Evolutionary conservation across 92 coral and sea anemone genomes (phyloP).

Genomic region (Scolanthus callimorphus): DNA sequence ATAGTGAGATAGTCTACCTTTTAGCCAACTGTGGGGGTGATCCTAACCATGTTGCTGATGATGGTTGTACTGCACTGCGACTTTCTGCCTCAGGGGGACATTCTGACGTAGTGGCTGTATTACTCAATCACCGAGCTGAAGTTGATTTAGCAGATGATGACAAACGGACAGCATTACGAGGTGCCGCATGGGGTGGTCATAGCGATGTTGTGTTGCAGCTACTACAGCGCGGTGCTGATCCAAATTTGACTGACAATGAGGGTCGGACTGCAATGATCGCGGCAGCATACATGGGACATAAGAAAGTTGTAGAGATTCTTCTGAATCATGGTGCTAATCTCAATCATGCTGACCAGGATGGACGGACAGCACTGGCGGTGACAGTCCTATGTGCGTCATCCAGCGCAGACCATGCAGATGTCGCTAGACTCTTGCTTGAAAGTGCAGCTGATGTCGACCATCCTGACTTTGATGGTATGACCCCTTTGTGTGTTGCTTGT

Average conservation of each 20-base stretch:
- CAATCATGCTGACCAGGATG: constrained; percentile 95
- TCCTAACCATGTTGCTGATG: constrained; percentile 76
- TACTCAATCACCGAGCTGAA: constrained; percentile 79
- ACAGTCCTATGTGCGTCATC: constrained; percentile 81
- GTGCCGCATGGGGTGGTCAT: constrained; percentile 99
- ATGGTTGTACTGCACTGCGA: constrained; percentile 93
- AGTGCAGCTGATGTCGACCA: constrained; percentile 78
- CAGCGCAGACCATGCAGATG: constrained; percentile 76
- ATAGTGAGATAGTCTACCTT: constrained; percentile 82
- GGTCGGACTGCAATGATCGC: constrained; percentile 97
- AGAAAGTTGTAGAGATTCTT: constrained; percentile 74
- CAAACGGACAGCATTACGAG: constrained; percentile 91
- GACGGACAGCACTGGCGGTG: constrained; percentile 93
- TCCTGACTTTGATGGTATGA: constrained; percentile 96
- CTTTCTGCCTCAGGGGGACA: constrained; percentile 95
- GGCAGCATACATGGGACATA: constrained; percentile 95
- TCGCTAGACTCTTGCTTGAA: constrained; percentile 61
- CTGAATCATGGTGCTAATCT: constrained; percentile 83
- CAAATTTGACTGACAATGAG: constrained; percentile 86
- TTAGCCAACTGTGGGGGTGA: constrained; percentile 96
- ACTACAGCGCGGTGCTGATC: constrained; percentile 88
- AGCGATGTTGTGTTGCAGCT: constrained; percentile 80
- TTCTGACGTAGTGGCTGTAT: constrained; percentile 88
- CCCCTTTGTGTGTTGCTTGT: constrained; percentile 90
- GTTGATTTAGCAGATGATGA: constrained; percentile 93